Evolutionary conservation across 2,797 vertebrate species (phyloP), one percentile per base, ranked within the genome.

Genomic region (Balearica regulorum): DNA sequence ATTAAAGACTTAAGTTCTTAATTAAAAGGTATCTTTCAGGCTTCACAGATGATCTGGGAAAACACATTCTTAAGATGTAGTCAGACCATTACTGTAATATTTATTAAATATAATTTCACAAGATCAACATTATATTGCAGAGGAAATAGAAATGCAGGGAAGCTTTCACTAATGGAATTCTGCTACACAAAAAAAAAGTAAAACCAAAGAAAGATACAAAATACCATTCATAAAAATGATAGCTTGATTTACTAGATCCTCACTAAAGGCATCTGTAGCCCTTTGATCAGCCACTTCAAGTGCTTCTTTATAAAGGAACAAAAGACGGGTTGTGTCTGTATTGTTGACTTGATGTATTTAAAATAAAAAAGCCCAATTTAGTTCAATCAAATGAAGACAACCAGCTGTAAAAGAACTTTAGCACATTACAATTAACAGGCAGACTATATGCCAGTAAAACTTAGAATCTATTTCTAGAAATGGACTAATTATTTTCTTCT

Each of bases 251-350:
- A 92, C 44, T 57, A 95, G 70, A 90, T 53, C 28, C n/a, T 89
- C 55, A 66, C 25, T 62, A 82, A 79, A 79, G 33, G 71, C 62
- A 90, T 83, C 55, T 57, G 60, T n/a, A 90, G 78, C 16, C 55
- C 68, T 93, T 94, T 89, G 71, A 83, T 94, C 83, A 71, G 88
- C n/a, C 73, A 89, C 22, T 94, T 96, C 53, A 94, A 93, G 76
- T 60, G 75, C 80, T 93, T 94, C 76, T 64, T 95, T 76, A 88
- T 89, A 83, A 93, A 58, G 51, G 28, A 91, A 92, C 44, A 94
- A 89, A 81, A 85, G 58, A 70, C 8, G 7, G 28, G 57, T 54
- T 88, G 35, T 88, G 46, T 66, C 61, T 86, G 61, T 83, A 86
- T 65, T 93, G 87, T 88, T 92, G 83, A 91, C 58, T 94, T 81